Conservation (phyloP, 2,113 vertebrate genomes). For the Pollimyrus isidori region DNA sequence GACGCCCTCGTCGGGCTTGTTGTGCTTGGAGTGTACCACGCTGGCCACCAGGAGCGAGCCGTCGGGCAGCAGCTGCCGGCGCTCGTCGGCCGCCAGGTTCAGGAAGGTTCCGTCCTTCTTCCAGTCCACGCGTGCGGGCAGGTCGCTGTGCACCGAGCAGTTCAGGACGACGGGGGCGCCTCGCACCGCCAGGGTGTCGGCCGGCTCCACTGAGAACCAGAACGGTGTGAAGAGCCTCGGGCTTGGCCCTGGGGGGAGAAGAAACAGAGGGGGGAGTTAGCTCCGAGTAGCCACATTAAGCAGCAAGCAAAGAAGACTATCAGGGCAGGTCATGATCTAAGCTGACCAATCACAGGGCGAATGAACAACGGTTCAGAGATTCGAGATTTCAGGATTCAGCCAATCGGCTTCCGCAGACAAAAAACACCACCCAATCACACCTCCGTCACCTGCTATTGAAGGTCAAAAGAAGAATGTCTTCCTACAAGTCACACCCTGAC, state of each 20-base stretch:
- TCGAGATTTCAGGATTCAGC: not conserved
- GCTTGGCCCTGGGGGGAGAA: no score
- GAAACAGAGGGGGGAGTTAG: slow-evolving; percentile 4
- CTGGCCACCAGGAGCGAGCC: slow-evolving; percentile 66
- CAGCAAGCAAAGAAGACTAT: not conserved
- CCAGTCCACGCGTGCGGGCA: slow-evolving; percentile 66
- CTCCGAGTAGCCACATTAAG: not conserved
- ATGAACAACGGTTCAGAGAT: not conserved
- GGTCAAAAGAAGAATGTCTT: not conserved
- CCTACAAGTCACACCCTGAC: not conserved
- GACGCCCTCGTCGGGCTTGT: slow-evolving; percentile 89
- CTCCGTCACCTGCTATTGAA: not conserved
- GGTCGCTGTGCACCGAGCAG: slow-evolving; percentile 65
- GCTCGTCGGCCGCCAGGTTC: slow-evolving; percentile 67
- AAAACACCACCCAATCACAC: not conserved
- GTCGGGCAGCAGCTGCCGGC: slow-evolving; percentile 67
- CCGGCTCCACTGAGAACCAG: no score
- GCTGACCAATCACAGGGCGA: not conserved
- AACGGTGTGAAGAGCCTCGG: no score
- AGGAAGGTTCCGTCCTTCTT: slow-evolving; percentile 72
- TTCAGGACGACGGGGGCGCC: slow-evolving; percentile 57
- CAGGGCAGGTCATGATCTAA: not conserved
- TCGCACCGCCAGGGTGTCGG: no score
- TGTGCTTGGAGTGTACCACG: slow-evolving; percentile 85
- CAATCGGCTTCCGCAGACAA: not conserved